Evolutionary conservation across 1,140 invertebrate species (phyloP).

Genomic region (Tetranychus urticae): DNA sequence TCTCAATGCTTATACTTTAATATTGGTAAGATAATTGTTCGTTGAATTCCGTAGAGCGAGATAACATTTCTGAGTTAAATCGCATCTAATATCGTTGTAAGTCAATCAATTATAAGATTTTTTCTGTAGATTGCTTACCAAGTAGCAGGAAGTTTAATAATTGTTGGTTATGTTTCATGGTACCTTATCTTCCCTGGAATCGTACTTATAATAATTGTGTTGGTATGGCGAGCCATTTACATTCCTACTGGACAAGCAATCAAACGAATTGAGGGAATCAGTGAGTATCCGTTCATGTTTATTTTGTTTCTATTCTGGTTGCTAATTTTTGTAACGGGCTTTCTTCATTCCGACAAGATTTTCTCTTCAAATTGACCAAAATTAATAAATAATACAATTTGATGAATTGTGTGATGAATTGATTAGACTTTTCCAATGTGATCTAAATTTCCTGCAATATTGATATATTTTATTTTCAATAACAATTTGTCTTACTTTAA

Average conservation of each 20-base stretch:
- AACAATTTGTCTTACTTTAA: not conserved
- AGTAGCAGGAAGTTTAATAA: not conserved
- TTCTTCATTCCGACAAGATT: too few species aligned
- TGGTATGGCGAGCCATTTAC: not conserved
- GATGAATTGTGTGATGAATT: too few species aligned
- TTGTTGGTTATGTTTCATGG: not conserved
- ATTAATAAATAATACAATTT: too few species aligned
- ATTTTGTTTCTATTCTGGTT: too few species aligned
- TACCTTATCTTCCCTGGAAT: not conserved
- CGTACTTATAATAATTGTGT: not conserved
- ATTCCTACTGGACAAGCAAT: not conserved
- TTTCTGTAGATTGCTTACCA: not conserved
- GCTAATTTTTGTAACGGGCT: too few species aligned
- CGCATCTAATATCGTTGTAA: constrained; percentile 10
- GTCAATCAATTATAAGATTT: not conserved
- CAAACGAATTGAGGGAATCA: not conserved
- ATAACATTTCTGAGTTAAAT: too few species aligned
- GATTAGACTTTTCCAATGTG: not conserved
- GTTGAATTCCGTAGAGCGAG: too few species aligned
- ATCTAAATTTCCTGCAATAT: not conserved
- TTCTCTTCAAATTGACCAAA: too few species aligned
- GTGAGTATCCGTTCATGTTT: not conserved
- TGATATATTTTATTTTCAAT: constrained; percentile 8
- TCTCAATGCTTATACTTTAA: constrained; percentile 45
- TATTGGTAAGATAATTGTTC: constrained; percentile 33